phyloP scores from a whole-genome alignment of 2,888 invertebrate genomes.

The Tetanocera ferruginea region DNA sequence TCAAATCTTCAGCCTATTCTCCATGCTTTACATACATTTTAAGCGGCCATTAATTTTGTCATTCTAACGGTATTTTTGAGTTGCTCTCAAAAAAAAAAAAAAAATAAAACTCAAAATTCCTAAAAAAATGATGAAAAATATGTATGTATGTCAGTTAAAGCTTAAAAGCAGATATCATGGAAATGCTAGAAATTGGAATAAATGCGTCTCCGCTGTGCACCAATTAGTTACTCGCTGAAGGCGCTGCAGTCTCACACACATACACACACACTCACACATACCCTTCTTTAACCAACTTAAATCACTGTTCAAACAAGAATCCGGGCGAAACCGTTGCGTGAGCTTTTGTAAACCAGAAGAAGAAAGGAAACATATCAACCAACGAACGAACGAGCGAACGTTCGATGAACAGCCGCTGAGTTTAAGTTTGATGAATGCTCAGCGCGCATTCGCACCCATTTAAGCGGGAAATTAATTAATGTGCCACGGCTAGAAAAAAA shows the following conservation, averaged over 20 bases:
- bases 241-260: background rate
- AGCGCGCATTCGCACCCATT: constrained; percentile 30
- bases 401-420: background rate
- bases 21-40: no score
- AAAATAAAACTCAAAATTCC: background rate
- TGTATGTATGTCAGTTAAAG: no score
- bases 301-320: constrained; percentile 6
- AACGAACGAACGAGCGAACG: background rate
- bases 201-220: no score
- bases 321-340: constrained; percentile 21
- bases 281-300: background rate
- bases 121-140: no score
- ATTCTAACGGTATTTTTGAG: constrained; percentile 11
- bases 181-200: no score
- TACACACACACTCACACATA: background rate
- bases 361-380: background rate
- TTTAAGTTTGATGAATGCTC: constrained; percentile 23
- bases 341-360: background rate
- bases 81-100: background rate
- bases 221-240: background rate
- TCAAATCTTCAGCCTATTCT: no score
- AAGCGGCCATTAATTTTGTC: background rate
- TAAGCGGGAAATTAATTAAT: constrained; percentile 44
- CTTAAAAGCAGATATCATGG: no score
- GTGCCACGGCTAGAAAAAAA: constrained; percentile 30